Conservation (phyloP, 92 coral and sea anemone genomes). For the Actinostola sp. region DNA sequence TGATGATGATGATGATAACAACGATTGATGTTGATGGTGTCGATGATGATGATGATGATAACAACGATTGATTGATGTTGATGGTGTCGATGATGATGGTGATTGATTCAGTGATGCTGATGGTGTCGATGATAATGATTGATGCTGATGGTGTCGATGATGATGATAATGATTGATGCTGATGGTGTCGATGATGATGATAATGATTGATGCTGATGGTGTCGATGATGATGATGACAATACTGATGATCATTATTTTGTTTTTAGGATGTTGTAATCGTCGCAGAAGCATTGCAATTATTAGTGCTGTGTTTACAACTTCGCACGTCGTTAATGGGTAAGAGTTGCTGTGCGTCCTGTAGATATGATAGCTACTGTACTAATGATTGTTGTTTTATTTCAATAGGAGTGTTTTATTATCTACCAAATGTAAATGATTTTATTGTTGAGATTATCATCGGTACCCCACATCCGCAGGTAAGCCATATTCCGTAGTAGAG, state of each 20-base stretch:
- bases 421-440: constrained; percentile 91
- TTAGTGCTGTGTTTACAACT: constrained; percentile 84
- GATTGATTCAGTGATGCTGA: neutral
- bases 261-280: constrained; percentile 81
- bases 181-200: neutral
- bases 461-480: constrained; percentile 85
- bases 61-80: neutral
- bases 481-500: neutral
- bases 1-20: neutral
- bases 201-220: neutral
- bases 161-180: neutral
- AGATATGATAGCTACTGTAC: too few species aligned
- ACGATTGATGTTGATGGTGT: neutral
- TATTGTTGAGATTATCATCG: constrained; percentile 77
- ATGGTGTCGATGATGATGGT: neutral
- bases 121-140: neutral
- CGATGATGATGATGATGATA: neutral
- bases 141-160: neutral
- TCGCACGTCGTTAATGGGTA: constrained; percentile 85
- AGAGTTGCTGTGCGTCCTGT: neutral
- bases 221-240: neutral
- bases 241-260: neutral
- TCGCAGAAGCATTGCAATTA: constrained; percentile 85
- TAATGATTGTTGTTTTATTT: neutral
- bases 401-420: constrained; percentile 84